These are phyloP conservation scores for Melanotaenia trifasciata DNA, from an alignment of 2,797 vertebrate genomes.

Conservation along the genomic window DNA sequence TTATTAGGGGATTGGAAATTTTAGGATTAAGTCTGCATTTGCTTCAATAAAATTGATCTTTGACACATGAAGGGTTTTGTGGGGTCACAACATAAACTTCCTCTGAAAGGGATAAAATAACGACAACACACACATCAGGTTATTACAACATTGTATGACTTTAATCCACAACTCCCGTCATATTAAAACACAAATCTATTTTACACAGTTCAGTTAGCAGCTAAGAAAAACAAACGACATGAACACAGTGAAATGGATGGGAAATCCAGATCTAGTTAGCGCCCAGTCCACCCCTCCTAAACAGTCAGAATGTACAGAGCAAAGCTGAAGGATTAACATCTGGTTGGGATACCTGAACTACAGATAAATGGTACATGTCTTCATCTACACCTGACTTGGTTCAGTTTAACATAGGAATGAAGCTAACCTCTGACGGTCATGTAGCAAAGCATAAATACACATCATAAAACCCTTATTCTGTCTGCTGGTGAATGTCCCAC, in stretches of 20 bases:
- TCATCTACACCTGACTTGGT: conserved; percentile 11
- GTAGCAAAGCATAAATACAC: conserved; percentile 23
- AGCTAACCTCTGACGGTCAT: conserved; percentile 12
- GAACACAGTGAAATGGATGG: conserved; percentile 20
- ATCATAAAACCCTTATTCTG: conserved; percentile 5
- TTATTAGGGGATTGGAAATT: background rate
- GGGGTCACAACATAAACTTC: background rate
- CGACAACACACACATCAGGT: conserved; percentile 28
- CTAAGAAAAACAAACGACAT: conserved; percentile 60
- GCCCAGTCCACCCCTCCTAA: too few species aligned
- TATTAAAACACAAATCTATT: conserved; percentile 75
- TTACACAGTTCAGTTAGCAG: conserved; percentile 60
- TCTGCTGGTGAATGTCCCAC: conserved; percentile 18
- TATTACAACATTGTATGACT: conserved; percentile 73
- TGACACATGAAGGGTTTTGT: background rate
- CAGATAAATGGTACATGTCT: conserved; percentile 13
- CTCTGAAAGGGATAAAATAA: conserved; percentile 6
- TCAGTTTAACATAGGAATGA: conserved; percentile 10
- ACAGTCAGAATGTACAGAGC: conserved; percentile 29
- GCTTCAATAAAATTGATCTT: background rate
- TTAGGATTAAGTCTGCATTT: background rate
- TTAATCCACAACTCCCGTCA: conserved; percentile 69
- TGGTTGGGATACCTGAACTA: conserved; percentile 12
- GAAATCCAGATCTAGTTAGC: conserved; percentile 30
- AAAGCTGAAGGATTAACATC: conserved; percentile 34